Percentiles rank a stretch among this genome's conserved stretches.
phyloP scores from a whole-genome alignment of 2,113 vertebrate species.

The Myotis lucifugus region DNA sequence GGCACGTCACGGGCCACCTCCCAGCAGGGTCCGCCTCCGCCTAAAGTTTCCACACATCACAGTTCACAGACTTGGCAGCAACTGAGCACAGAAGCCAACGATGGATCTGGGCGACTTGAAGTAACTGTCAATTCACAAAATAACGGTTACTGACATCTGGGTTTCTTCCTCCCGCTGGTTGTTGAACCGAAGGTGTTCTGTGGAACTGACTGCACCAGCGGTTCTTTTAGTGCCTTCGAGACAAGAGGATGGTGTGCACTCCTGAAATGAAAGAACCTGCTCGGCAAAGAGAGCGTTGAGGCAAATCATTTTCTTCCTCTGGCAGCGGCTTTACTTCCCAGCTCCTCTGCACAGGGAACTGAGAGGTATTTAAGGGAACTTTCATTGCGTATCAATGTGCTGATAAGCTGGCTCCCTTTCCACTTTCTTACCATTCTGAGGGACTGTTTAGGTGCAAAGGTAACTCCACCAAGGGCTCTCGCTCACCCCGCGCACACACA shows the following conservation, averaged over 20 bases:
- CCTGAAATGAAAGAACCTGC: slow-evolving; percentile 26
- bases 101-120: background rate
- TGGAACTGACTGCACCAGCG: background rate
- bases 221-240: background rate
- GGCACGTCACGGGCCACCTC: background rate
- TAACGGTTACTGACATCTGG: slow-evolving; percentile 34
- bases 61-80: background rate
- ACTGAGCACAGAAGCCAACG: background rate
- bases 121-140: slow-evolving; percentile 39
- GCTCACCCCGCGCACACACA: background rate
- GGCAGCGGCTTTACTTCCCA: background rate
- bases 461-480: background rate
- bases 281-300: background rate
- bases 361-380: background rate
- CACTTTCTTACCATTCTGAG: background rate
- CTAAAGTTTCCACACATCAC: background rate
- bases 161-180: background rate
- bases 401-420: background rate
- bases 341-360: background rate
- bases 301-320: background rate
- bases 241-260: background rate
- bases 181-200: slow-evolving; percentile 42
- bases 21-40: background rate
- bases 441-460: background rate
- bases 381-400: background rate